Percentiles rank a stretch among this genome's conserved stretches.
These are phyloP conservation scores for Acipenser transmontanus DNA, from an alignment of 2,797 vertebrate species.

Conservation along the genomic window DNA sequence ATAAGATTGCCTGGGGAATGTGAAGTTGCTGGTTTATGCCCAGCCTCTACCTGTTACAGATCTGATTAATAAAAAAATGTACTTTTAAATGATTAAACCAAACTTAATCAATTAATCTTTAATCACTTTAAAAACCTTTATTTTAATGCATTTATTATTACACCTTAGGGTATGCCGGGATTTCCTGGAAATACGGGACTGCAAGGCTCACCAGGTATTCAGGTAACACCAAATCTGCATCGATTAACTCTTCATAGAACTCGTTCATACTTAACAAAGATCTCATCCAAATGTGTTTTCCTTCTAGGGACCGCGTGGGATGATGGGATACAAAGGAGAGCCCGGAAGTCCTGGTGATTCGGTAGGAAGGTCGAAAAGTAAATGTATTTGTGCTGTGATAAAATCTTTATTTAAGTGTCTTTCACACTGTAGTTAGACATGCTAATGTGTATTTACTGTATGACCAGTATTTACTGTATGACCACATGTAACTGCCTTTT, in stretches of 20 bases:
- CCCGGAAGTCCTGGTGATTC: constrained; percentile 70
- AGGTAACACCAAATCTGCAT: constrained; percentile 53
- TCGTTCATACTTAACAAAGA: background rate
- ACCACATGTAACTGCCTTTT: too few species aligned
- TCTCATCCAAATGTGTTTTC: constrained; percentile 24
- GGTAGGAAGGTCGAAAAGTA: constrained; percentile 61
- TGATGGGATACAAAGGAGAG: constrained; percentile 78
- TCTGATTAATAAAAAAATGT: too few species aligned
- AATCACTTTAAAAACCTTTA: too few species aligned
- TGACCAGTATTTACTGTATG: constrained; percentile 10
- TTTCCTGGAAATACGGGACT: constrained; percentile 68
- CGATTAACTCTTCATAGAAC: background rate
- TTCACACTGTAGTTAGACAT: constrained; percentile 4
- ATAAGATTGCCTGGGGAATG: too few species aligned
- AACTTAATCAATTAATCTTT: too few species aligned
- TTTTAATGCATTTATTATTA: background rate
- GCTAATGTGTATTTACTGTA: constrained; percentile 14
- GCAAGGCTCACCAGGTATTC: constrained; percentile 69
- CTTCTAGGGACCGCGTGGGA: constrained; percentile 74
- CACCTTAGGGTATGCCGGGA: constrained; percentile 75
- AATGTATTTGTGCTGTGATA: constrained; percentile 4
- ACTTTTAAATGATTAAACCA: too few species aligned
- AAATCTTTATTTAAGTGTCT: background rate
- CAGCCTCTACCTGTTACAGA: too few species aligned
- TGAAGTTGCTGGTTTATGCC: too few species aligned